A percentile compares a stretch with the other conserved stretches of the same genome.
Evolutionary conservation across 1,140 invertebrate species (phyloP).

Genomic region (Caerostris extrusa): DNA sequence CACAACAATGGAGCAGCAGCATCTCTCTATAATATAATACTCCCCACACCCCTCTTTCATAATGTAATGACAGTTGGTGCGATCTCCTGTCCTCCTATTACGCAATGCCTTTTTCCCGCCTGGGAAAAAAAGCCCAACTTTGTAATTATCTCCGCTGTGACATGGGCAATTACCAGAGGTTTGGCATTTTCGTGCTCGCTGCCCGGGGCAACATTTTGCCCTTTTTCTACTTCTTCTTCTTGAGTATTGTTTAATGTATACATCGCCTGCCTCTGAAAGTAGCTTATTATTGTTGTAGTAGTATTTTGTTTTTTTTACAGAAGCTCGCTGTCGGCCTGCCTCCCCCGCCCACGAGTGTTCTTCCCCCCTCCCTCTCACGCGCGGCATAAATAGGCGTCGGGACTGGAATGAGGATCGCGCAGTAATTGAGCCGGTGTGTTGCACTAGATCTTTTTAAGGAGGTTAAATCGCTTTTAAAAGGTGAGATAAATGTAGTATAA

Average conservation of each 20-base stretch:
- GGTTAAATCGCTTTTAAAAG: too few relatives aligned
- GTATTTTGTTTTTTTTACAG: slow-evolving; percentile 75
- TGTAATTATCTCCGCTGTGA: slow-evolving; percentile 75
- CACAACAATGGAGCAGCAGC: slow-evolving; percentile 59
- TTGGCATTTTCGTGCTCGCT: slow-evolving; percentile 62
- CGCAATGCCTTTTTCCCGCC: slow-evolving; percentile 62
- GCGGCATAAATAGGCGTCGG: slow-evolving; percentile 36
- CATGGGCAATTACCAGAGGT: slow-evolving; percentile 74
- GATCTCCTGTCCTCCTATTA: slow-evolving; percentile 66
- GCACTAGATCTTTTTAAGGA: not conserved
- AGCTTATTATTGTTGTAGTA: slow-evolving; percentile 36
- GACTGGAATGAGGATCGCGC: slow-evolving; percentile 5
- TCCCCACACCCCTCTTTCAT: slow-evolving; percentile 2
- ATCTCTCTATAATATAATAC: slow-evolving; percentile 63
- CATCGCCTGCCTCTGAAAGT: slow-evolving; percentile 23
- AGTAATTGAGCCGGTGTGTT: not conserved
- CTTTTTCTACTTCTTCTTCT: slow-evolving; percentile 46
- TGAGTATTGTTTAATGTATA: slow-evolving; percentile 75
- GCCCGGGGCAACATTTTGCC: slow-evolving; percentile 62
- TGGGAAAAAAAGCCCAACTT: slow-evolving; percentile 73
- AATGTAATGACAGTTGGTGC: slow-evolving; percentile 74
- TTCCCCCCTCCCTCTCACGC: not conserved
- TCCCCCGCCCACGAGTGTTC: slow-evolving; percentile 71
- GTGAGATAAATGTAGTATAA: too few relatives aligned
- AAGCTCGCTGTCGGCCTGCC: slow-evolving; percentile 54